These are phyloP conservation scores for Pangasius macronema DNA, from an alignment of 2,797 vertebrate species.

Conservation along the genomic window DNA sequence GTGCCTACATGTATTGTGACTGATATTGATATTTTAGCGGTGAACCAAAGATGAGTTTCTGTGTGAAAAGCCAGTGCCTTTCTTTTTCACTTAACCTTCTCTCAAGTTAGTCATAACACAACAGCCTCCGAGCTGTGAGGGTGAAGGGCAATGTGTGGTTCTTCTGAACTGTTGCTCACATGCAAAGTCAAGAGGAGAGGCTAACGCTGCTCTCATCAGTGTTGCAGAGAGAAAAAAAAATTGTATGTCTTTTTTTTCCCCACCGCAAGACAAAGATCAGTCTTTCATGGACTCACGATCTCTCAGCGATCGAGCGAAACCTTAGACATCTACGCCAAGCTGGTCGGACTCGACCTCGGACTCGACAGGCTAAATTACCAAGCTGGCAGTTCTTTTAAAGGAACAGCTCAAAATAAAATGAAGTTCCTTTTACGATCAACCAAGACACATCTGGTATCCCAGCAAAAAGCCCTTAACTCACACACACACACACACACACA, in stretches of 20 bases:
- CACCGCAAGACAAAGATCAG: background rate
- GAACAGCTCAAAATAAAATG: background rate
- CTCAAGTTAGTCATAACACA: background rate
- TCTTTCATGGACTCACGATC: background rate
- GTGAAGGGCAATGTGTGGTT: background rate
- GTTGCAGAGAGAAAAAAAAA: background rate
- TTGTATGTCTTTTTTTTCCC: background rate
- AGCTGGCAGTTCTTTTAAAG: background rate
- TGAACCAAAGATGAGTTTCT: background rate
- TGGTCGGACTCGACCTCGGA: too few species aligned
- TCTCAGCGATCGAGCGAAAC: background rate
- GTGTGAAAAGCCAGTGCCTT: background rate
- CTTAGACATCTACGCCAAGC: background rate
- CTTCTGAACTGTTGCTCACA: background rate
- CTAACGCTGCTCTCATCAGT: background rate
- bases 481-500: background rate
- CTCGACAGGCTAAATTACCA: too few species aligned
- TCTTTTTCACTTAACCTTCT: background rate
- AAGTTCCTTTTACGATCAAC: background rate
- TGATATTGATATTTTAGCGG: background rate
- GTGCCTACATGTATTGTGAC: background rate
- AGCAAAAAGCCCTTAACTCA: conserved; percentile 3
- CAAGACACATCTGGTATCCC: background rate
- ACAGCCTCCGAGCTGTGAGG: background rate
- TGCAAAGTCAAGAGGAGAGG: background rate